These are phyloP conservation scores for Antheraea mylitta DNA, from an alignment of 1,140 invertebrate genomes.

Conservation along the genomic window DNA sequence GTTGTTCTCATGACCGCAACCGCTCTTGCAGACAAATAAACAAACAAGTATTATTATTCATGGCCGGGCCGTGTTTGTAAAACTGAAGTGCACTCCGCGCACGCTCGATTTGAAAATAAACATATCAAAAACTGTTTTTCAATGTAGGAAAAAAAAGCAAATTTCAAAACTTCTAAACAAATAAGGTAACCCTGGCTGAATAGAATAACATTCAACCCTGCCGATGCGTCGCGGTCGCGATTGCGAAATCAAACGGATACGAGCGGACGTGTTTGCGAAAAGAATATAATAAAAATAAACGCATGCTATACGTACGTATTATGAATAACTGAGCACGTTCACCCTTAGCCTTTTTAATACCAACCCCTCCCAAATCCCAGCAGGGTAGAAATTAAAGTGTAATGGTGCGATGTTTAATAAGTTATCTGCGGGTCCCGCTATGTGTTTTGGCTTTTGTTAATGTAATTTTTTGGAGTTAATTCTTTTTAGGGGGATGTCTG, in stretches of 20 bases:
- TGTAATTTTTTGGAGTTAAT: conserved; percentile 68
- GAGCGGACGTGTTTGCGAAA: conserved; percentile 11
- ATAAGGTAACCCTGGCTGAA: background rate
- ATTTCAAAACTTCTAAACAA: conserved; percentile 11
- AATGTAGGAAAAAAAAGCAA: conserved; percentile 3
- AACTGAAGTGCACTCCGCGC: conserved; percentile 52
- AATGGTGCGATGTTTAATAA: conserved; percentile 75
- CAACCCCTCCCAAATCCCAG: conserved; percentile 60
- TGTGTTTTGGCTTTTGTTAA: conserved; percentile 68
- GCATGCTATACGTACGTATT: conserved; percentile 34
- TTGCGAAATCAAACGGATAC: background rate
- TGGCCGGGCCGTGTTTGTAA: conserved; percentile 42
- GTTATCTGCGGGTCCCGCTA: conserved; percentile 66
- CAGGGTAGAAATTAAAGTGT: conserved; percentile 71
- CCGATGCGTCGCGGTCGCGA: background rate
- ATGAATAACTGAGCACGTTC: conserved; percentile 49
- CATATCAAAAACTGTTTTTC: conserved; percentile 52
- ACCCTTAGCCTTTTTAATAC: conserved; percentile 59
- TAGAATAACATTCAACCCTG: background rate
- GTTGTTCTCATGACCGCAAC: conserved; percentile 36
- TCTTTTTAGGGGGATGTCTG: conserved; percentile 39
- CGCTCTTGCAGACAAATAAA: conserved; percentile 37
- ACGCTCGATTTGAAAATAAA: conserved; percentile 65
- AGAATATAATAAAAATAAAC: conserved; percentile 34
- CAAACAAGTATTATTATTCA: conserved; percentile 38